Evolutionary conservation across 2,113 vertebrate species (phyloP).

Genomic region (Symphodus melops): DNA sequence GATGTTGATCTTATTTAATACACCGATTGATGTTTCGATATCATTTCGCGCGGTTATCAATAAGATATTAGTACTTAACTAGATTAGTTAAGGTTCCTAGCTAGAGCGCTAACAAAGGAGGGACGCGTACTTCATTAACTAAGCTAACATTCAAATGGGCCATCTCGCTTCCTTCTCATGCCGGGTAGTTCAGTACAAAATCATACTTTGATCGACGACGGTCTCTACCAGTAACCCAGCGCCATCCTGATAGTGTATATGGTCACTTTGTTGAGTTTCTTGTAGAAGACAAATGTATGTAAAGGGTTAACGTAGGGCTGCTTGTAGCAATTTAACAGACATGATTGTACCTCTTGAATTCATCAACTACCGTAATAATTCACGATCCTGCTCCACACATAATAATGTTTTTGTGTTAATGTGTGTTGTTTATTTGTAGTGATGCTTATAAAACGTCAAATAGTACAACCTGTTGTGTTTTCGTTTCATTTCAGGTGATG

Average conservation of each 20-base stretch:
- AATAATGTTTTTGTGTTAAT: not conserved
- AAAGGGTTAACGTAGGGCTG: not conserved
- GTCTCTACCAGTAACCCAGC: not conserved
- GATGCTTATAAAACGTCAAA: no score
- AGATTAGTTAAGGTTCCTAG: slow-evolving; percentile 9
- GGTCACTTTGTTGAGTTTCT: not conserved
- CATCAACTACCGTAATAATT: not conserved
- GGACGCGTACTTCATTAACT: slow-evolving; percentile 47
- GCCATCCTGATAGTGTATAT: not conserved
- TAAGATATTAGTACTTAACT: not conserved
- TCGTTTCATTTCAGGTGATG: slow-evolving; percentile 87
- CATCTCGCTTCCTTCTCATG: not conserved
- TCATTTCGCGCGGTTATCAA: not conserved
- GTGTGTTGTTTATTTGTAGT: no score
- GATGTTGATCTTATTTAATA: not conserved
- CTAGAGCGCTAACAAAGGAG: slow-evolving; percentile 69
- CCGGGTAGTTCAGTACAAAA: not conserved
- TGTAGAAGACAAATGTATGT: not conserved
- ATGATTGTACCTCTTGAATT: not conserved
- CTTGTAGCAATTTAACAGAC: not conserved
- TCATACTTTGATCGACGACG: not conserved
- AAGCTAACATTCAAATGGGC: slow-evolving; percentile 34
- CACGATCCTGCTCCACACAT: not conserved
- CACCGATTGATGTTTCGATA: accelerated
- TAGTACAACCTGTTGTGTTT: not conserved